phyloP scores from a whole-genome alignment of 2,113 vertebrate genomes.

The Trematocara zebra region DNA sequence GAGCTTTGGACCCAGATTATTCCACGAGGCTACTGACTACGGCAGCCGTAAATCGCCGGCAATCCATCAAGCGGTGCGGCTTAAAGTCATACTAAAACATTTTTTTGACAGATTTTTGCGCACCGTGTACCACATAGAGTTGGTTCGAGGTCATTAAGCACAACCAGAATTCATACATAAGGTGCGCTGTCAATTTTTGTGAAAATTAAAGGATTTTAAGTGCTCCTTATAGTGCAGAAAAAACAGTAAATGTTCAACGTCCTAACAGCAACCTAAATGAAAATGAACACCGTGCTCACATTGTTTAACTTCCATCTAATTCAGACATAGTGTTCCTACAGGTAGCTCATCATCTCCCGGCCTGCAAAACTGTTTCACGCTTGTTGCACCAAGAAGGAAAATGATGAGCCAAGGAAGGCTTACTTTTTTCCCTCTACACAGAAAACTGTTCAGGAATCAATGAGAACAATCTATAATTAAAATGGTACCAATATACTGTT shows the following conservation, averaged over 20 bases:
- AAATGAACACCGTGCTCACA: not conserved
- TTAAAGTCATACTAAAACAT: not conserved
- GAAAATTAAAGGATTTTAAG: not conserved
- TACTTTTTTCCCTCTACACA: not conserved
- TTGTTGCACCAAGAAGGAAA: not conserved
- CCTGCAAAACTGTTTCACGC: not conserved
- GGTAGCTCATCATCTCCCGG: not conserved
- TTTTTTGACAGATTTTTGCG: not conserved
- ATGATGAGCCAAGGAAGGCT: not conserved
- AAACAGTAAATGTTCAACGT: rapidly evolving
- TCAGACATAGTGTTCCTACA: not conserved
- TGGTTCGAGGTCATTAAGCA: rapidly evolving
- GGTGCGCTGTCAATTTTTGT: not conserved
- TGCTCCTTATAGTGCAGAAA: not conserved
- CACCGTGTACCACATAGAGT: not conserved
- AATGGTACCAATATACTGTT: not conserved
- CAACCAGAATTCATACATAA: not conserved
- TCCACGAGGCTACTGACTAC: rapidly evolving
- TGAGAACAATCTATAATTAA: not conserved
- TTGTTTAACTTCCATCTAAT: not conserved
- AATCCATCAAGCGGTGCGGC: rapidly evolving
- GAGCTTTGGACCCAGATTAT: not conserved
- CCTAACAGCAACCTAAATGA: not conserved
- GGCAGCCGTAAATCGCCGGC: rapidly evolving
- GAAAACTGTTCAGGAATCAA: not conserved